Evolutionary conservation across 2,113 vertebrate species (phyloP).

Genomic region (Tringa solitaria): DNA sequence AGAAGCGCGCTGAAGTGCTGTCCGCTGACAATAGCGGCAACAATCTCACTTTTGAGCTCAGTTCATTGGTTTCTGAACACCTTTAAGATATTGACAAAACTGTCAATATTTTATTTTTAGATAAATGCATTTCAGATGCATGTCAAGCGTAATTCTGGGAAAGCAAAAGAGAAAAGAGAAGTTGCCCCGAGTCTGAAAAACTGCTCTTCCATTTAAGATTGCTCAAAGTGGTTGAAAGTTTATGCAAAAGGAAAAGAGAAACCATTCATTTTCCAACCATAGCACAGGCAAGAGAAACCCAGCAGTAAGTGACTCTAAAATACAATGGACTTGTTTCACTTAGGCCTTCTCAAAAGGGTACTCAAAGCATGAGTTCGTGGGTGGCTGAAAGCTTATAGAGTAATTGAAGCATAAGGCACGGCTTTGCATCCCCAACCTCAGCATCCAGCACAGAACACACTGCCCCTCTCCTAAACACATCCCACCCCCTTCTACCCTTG

Average conservation of each 20-base stretch:
- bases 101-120: slow-evolving; percentile 35
- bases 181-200: not conserved
- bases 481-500: not conserved
- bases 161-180: not conserved
- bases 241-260: not conserved
- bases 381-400: not conserved
- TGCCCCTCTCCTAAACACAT: not conserved
- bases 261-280: not conserved
- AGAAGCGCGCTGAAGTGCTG: not conserved
- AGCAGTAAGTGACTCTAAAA: not conserved
- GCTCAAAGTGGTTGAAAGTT: slow-evolving; percentile 10
- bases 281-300: not conserved
- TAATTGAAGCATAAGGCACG: not conserved
- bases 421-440: not conserved
- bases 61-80: not conserved
- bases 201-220: not conserved
- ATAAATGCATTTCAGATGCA: not conserved
- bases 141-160: not conserved
- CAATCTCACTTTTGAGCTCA: not conserved
- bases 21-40: not conserved
- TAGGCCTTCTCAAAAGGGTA: not conserved
- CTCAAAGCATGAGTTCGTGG: not conserved
- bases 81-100: not conserved
- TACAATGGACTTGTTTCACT: not conserved
- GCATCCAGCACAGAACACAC: not conserved